Evolutionary conservation across 2,888 invertebrate genomes (phyloP).

Genomic region (Pollenia amentaria): DNA sequence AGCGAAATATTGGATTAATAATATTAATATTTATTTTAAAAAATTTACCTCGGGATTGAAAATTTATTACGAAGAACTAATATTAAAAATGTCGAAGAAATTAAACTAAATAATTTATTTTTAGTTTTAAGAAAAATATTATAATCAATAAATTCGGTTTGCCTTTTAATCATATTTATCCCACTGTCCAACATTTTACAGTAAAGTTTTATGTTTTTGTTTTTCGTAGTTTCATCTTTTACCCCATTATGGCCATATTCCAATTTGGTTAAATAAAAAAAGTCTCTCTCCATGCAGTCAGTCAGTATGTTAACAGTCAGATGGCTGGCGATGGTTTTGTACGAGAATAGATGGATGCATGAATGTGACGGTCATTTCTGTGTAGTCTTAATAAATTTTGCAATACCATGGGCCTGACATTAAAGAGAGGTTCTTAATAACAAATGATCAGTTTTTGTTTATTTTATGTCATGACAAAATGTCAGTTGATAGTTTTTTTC

Average conservation of each 20-base stretch:
- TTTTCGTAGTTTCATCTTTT: constrained; percentile 3
- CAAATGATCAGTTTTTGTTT: constrained; percentile 78
- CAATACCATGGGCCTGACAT: constrained; percentile 59
- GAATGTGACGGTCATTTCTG: constrained; percentile 69
- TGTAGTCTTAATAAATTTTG: constrained; percentile 72
- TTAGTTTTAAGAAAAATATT: no score
- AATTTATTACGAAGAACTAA: no score
- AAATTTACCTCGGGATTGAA: no score
- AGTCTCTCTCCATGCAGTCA: background rate
- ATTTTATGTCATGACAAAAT: constrained; percentile 81
- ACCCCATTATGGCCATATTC: constrained; percentile 29
- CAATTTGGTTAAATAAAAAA: constrained; percentile 25
- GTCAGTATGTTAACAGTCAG: constrained; percentile 8
- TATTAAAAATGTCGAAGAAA: no score
- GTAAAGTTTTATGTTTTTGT: constrained; percentile 46
- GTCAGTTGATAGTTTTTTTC: constrained; percentile 76
- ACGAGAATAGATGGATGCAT: constrained; percentile 43
- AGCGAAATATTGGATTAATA: no score
- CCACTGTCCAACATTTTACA: constrained; percentile 30
- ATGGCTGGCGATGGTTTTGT: constrained; percentile 34
- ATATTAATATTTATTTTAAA: no score
- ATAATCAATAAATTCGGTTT: no score
- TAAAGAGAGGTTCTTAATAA: constrained; percentile 74
- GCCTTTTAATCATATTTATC: no score
- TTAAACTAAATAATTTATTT: no score